Conservation (phyloP, 2,888 invertebrate genomes). For the Spilarctia lutea region DNA sequence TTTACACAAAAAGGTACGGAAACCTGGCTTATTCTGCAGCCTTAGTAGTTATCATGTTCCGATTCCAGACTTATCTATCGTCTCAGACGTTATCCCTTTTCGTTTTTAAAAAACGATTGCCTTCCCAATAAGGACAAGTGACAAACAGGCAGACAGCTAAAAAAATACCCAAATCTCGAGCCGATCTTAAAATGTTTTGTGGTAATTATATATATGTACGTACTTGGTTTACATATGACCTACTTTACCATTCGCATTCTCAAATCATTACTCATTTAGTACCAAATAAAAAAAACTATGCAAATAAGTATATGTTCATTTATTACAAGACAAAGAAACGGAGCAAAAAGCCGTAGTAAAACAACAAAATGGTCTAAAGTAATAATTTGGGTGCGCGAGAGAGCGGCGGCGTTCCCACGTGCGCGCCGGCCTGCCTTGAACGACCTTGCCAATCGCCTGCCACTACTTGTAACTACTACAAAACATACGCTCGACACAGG, state of each 20-base stretch:
- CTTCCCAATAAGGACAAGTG: no score
- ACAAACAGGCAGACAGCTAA: no score
- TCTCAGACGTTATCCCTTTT: no score
- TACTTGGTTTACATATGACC: background rate
- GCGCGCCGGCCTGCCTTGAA: conserved; percentile 79
- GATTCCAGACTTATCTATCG: no score
- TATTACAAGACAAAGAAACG: conserved; percentile 23
- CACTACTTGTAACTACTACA: conserved; percentile 58
- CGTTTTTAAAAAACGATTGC: no score
- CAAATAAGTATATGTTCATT: background rate
- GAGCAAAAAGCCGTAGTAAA: conserved; percentile 14
- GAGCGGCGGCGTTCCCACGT: conserved; percentile 71
- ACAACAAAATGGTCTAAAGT: conserved; percentile 49
- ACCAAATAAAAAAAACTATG: background rate
- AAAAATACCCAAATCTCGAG: no score
- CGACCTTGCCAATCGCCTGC: conserved; percentile 76
- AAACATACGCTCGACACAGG: conserved; percentile 33
- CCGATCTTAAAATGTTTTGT: background rate
- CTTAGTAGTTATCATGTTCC: no score
- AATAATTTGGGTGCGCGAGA: conserved; percentile 44
- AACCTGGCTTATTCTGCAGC: no score
- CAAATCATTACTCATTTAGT: conserved; percentile 1
- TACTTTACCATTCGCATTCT: background rate
- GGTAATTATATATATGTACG: background rate
- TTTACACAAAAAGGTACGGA: no score